Conservation (phyloP, 2,888 invertebrate species). For the Lepidochrysops patricia region DNA sequence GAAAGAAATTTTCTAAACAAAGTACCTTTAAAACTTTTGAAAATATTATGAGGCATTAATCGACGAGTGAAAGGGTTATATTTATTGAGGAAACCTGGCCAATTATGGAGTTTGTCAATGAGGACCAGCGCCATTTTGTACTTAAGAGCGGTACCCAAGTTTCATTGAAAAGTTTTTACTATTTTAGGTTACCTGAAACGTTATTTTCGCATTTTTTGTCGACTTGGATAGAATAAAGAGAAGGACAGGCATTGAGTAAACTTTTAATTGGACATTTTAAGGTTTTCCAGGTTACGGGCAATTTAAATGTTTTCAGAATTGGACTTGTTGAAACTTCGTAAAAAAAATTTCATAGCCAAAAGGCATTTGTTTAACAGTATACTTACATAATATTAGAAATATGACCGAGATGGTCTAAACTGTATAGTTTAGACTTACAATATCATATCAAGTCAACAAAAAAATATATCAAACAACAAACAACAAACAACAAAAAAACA, state of each 20-base stretch:
- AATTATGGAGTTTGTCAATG: slow-evolving; percentile 17
- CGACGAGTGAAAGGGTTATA: slow-evolving; percentile 10
- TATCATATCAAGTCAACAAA: not conserved
- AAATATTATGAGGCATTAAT: slow-evolving; percentile 6
- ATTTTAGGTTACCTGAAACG: slow-evolving; percentile 12
- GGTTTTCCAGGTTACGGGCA: slow-evolving; percentile 11
- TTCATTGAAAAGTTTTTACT: slow-evolving; percentile 12
- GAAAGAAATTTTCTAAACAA: no score
- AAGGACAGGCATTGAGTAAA: slow-evolving; percentile 1
- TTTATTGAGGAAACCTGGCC: slow-evolving; percentile 12
- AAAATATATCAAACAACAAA: no score
- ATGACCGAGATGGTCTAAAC: no score
- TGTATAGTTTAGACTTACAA: not conserved
- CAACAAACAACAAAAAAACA: no score
- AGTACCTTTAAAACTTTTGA: not conserved
- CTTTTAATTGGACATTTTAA: slow-evolving; percentile 12
- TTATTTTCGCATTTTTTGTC: not conserved
- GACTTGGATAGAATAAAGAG: slow-evolving; percentile 3
- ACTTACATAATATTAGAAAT: not conserved
- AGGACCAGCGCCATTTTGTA: slow-evolving; percentile 14
- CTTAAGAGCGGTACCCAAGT: slow-evolving; percentile 10
- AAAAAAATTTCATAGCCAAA: not conserved
- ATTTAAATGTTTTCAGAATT: slow-evolving; percentile 7
- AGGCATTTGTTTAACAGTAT: not conserved
- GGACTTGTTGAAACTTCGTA: slow-evolving; percentile 1